phyloP scores from a whole-genome alignment of 2,797 vertebrate genomes.

The Echiichthys vipera region DNA sequence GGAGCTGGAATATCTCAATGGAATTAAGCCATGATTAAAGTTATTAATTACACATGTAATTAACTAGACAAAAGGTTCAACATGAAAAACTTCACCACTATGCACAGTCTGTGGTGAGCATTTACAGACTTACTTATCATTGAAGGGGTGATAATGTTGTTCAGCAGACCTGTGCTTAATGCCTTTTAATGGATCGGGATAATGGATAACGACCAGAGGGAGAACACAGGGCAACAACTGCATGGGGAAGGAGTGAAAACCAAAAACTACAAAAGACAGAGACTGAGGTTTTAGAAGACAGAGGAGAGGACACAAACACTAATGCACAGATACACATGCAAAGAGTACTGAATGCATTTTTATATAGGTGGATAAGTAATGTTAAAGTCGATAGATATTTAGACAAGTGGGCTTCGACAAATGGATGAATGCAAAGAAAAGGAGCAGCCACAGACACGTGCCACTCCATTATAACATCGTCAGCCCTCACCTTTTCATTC shows the following conservation, averaged over 20 bases:
- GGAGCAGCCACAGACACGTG: constrained; percentile 9
- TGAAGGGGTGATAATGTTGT: not conserved
- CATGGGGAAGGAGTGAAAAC: constrained; percentile 1
- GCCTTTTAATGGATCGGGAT: constrained; percentile 49
- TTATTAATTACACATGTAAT: not conserved
- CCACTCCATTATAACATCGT: constrained; percentile 39
- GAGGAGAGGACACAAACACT: not conserved
- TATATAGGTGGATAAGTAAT: constrained; percentile 16
- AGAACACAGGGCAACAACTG: constrained; percentile 4
- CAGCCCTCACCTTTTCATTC: constrained; percentile 67
- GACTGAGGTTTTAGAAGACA: not conserved
- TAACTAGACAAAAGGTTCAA: not conserved
- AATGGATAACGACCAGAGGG: constrained; percentile 35
- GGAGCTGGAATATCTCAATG: not conserved
- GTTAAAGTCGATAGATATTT: constrained; percentile 25
- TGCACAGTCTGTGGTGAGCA: not conserved
- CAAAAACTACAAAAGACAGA: constrained; percentile 34
- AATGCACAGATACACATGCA: constrained; percentile 27
- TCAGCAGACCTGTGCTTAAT: not conserved
- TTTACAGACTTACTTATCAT: not conserved
- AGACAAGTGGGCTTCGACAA: constrained; percentile 39
- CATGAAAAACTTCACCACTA: not conserved
- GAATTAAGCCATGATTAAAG: not conserved
- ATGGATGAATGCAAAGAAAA: constrained; percentile 47
- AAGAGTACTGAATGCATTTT: not conserved